Percentiles rank a stretch among this genome's conserved stretches.
Conservation (phyloP, 2,113 vertebrate species). For the Neomonachus schauinslandi region DNA sequence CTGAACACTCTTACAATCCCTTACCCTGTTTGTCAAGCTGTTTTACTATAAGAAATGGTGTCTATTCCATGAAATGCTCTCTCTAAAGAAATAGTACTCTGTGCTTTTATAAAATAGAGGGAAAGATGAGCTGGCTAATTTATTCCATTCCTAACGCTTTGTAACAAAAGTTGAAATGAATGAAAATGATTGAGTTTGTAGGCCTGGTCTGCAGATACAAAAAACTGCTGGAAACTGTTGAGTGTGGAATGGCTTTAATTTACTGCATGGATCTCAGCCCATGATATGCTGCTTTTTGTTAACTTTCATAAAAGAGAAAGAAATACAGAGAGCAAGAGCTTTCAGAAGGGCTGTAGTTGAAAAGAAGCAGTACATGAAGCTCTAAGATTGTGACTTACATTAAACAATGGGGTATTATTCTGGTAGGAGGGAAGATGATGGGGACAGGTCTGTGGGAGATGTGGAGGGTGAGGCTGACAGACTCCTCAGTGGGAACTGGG, state of each 20-base stretch:
- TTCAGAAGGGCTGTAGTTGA: slow-evolving; percentile 43
- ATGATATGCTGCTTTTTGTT: slow-evolving; percentile 43
- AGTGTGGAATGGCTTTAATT: slow-evolving; percentile 70
- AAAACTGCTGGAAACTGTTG: slow-evolving; percentile 57
- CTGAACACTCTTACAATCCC: not conserved
- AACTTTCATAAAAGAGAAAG: slow-evolving; percentile 66
- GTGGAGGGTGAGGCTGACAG: not conserved
- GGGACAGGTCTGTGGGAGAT: not conserved
- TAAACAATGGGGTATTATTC: slow-evolving; percentile 69
- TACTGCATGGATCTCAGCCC: slow-evolving; percentile 42
- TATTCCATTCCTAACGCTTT: slow-evolving; percentile 14
- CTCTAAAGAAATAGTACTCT: slow-evolving; percentile 56
- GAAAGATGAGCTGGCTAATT: slow-evolving; percentile 56
- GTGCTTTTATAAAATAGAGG: slow-evolving; percentile 55
- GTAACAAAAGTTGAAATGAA: slow-evolving; percentile 66
- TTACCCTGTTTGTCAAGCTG: not conserved
- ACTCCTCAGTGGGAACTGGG: not conserved
- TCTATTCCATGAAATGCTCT: not conserved
- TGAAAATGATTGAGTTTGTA: slow-evolving; percentile 57
- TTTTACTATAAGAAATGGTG: slow-evolving; percentile 58
- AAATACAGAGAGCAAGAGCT: slow-evolving; percentile 54
- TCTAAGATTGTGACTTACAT: slow-evolving; percentile 56
- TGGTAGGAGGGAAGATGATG: not conserved
- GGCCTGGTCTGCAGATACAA: slow-evolving; percentile 59
- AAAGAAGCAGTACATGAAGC: slow-evolving; percentile 50